Evolutionary conservation across 2,113 vertebrate species (phyloP), one percentile per base, ranked within the genome.

Genomic region (Stegostoma tigrinum): DNA sequence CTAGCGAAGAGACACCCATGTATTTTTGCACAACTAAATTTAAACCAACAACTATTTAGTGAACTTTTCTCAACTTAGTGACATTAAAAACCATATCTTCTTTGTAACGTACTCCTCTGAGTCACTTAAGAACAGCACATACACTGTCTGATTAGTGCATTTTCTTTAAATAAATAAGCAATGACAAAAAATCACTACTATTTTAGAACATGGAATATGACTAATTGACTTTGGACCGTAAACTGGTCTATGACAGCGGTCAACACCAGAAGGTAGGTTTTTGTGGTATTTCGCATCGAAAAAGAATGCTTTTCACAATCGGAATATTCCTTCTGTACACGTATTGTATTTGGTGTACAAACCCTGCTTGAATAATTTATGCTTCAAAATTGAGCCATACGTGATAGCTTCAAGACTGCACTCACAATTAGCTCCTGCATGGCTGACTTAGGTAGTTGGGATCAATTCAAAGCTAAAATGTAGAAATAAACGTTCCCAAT

Each of bases 111-210:
- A 75, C 68, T 52, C 68, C 94, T 95, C 93, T 95, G 93, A 95
- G 93, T 95, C 67, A 95, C 68, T 95, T 72, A 95, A 48, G 67
- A 75, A 72, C 67, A 95, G 68, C 93, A 95, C 66, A 27, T 48
- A 95, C 66, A 72, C 67, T 72, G 93, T 72, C 94, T 70, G 68
- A 95, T 95, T 95, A 95, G 94, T 95, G 94, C 94, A 95, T 72
- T 72, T 95, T 48, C 94, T 95, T 95, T 30, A 72, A 72, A 95
- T 95, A 95, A 95, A 95, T 95, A 95, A 95, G 68, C 72, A 95
- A 48, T 48, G 38, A 75, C 27, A 95, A 48, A 30, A 75, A 48
- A 52, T 45, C 67, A 30, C 42, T 38, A 93, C 89, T 45, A 75
- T 52, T 95, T 70, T 48, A 70, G 93, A 72, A 70, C 42, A 19